Conservation (phyloP, 2,113 vertebrate genomes). For the Glareola pratincola region DNA sequence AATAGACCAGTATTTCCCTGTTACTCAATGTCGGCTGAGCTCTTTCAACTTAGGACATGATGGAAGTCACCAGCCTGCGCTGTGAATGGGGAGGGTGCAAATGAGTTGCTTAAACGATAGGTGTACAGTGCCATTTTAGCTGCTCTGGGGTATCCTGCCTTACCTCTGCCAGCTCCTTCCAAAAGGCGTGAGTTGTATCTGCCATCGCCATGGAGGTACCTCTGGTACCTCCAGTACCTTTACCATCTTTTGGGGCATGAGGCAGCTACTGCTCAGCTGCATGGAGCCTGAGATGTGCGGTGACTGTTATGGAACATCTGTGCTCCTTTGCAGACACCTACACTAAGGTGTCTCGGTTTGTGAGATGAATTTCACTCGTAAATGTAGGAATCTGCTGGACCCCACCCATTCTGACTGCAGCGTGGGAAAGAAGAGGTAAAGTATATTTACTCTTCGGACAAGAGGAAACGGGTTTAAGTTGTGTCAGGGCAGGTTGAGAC, state of each 20-base stretch:
- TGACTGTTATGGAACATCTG: accelerated
- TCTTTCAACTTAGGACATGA: not conserved
- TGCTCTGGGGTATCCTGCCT: not conserved
- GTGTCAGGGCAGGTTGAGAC: too few species aligned
- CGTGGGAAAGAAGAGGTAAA: not conserved
- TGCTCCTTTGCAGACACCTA: not conserved
- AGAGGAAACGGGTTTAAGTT: too few species aligned
- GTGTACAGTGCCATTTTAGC: not conserved
- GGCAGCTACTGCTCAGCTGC: not conserved
- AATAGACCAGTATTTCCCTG: not conserved
- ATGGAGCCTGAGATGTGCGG: not conserved
- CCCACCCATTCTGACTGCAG: not conserved
- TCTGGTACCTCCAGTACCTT: not conserved
- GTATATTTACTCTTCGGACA: too few species aligned
- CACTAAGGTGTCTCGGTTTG: not conserved
- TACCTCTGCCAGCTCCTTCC: too few species aligned
- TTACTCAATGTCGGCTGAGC: not conserved
- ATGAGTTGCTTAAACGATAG: not conserved
- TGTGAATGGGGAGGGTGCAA: not conserved
- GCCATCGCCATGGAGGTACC: not conserved
- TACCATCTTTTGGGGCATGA: not conserved
- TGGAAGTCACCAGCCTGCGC: not conserved
- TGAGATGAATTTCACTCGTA: not conserved
- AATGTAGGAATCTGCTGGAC: not conserved
- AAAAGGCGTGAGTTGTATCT: not conserved